Evolutionary conservation across 1,140 invertebrate species (phyloP).

Genomic region (Apis florea): DNA sequence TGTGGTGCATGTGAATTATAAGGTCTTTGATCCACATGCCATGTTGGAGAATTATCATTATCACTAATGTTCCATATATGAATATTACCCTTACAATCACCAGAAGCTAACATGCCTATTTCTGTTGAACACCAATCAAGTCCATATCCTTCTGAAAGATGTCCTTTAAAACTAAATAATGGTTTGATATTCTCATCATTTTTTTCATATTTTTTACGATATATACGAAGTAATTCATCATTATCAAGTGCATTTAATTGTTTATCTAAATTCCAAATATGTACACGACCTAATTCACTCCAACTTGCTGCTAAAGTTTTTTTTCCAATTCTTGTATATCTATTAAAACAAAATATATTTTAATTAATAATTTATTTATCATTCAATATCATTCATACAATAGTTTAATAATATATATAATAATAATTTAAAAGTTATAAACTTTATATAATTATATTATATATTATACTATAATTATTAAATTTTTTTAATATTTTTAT

Average conservation of each 20-base stretch:
- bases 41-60: slow-evolving; percentile 82
- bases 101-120: slow-evolving; percentile 91
- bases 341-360: slow-evolving; percentile 37
- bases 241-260: slow-evolving; percentile 90
- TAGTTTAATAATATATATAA: no score
- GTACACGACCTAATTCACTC: slow-evolving; percentile 95
- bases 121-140: slow-evolving; percentile 94
- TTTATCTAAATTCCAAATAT: slow-evolving; percentile 93
- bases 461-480: no score
- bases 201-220: slow-evolving; percentile 82
- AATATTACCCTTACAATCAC: slow-evolving; percentile 94
- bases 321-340: slow-evolving; percentile 73
- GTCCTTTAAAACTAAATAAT: slow-evolving; percentile 93
- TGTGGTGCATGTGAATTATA: slow-evolving; percentile 90
- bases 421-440: no score
- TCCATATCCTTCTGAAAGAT: slow-evolving; percentile 95
- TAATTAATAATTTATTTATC: neutral
- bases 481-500: no score
- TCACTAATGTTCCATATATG: slow-evolving; percentile 94
- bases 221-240: slow-evolving; percentile 82
- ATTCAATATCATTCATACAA: no score
- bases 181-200: slow-evolving; percentile 83
- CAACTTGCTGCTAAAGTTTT: slow-evolving; percentile 90
- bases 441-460: no score
- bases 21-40: slow-evolving; percentile 94